A percentile compares a stretch with the other conserved stretches of the same genome.
phyloP scores from a whole-genome alignment of 2,888 invertebrate species.

The Alcis repandata region DNA sequence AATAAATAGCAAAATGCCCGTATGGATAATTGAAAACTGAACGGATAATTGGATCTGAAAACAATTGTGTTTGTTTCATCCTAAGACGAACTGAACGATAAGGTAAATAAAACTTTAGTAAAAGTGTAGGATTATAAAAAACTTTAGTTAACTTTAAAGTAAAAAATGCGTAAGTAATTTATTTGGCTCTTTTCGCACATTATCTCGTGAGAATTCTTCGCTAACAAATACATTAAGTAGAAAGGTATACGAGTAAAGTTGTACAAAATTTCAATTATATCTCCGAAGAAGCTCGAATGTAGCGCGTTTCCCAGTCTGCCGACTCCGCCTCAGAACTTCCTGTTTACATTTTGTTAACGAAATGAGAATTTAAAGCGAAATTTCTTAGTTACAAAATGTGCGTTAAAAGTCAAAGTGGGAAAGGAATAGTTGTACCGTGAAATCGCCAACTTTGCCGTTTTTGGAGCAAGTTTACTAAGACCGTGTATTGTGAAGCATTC shows the following conservation, averaged over 20 bases:
- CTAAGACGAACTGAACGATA: too few species aligned
- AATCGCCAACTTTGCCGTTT: constrained; percentile 54
- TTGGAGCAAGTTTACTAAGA: constrained; percentile 22
- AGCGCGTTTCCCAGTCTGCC: constrained; percentile 58
- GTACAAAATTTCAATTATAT: constrained; percentile 81
- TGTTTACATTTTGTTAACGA: constrained; percentile 82
- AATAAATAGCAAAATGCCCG: too few species aligned
- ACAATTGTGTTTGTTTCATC: too few species aligned
- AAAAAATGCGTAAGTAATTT: too few species aligned
- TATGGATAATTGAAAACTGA: too few species aligned
- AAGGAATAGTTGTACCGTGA: constrained; percentile 65
- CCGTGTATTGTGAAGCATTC: constrained; percentile 21
- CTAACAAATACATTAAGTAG: constrained; percentile 51
- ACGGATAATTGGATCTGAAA: too few species aligned
- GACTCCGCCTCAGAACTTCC: constrained; percentile 64
- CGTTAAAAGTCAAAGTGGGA: constrained; percentile 65
- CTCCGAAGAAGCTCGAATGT: constrained; percentile 59
- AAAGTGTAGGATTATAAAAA: too few species aligned
- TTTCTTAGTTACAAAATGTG: constrained; percentile 78
- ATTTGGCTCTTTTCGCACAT: background rate
- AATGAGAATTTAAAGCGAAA: constrained; percentile 81
- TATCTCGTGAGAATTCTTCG: constrained; percentile 14
- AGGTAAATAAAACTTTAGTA: too few species aligned
- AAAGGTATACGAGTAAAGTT: constrained; percentile 63
- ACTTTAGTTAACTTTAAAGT: too few species aligned